Evolutionary conservation across 37 sponge, comb jelly and placozoan genomes (phyloP), one percentile per base, ranked within the genome.

Genomic region (Halisarca cf. caerulea): DNA sequence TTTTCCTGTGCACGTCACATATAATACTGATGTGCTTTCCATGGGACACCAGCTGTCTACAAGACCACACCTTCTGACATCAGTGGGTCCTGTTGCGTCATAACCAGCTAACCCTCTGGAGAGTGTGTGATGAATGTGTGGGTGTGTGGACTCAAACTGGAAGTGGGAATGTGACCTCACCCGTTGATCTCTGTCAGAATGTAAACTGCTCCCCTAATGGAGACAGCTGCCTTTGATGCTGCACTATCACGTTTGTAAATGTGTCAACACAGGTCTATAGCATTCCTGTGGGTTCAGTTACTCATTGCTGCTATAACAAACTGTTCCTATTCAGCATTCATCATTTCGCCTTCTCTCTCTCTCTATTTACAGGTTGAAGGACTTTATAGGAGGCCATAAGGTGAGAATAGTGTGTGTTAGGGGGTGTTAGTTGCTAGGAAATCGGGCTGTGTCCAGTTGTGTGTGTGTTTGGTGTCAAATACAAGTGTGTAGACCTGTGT

Each of bases 321-420:
- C n/a, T n/a, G n/a, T n/a, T n/a, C n/a, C n/a, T n/a, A n/a, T n/a
- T n/a, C n/a, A n/a, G n/a, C n/a, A n/a, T n/a, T n/a, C n/a, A n/a
- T 14, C 23, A 64, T n/a, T 64, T 9, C 66, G 14, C 27, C 28
- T 27, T 23, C 18, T 64, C 66, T 64, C 71, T 69, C 14, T 74
- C 42, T 40, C 1, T 18, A 47, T 54, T 39, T 0, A 59, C 66
- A 92, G 88, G 44, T 37, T 92, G n/a, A 92, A 92, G 43, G 84
- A 85, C 39, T 75, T 92, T 14, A 88, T 92, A 30, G 74, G 89
- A 47, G 89, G 84, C 20, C 36, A 84, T 32, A 78, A 74, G 77
- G 77, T 74, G 45, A 74, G 77, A 7, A 4, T 74, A 47, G 6
- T 47, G 51, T 47, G 51, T 47, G 51, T 47, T n/a, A n/a, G 51